These are phyloP conservation scores for Syrphus vitripennis DNA, from an alignment of 2,888 invertebrate genomes.

Conservation along the genomic window DNA sequence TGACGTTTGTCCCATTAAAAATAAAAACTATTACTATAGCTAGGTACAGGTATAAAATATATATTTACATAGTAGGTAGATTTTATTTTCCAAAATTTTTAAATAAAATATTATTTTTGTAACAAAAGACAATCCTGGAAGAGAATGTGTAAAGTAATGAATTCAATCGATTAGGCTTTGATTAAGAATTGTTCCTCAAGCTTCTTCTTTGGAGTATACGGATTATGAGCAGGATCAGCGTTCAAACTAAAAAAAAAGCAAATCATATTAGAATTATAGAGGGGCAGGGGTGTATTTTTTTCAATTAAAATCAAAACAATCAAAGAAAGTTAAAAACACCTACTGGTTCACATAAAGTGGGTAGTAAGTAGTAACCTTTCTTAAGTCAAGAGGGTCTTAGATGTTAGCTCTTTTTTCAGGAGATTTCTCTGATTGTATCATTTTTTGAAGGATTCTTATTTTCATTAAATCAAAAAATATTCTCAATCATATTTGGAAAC, in stretches of 20 bases:
- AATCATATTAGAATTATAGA: background rate
- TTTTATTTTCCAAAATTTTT: background rate
- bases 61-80: too few relatives aligned
- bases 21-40: too few relatives aligned
- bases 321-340: background rate
- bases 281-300: too few relatives aligned
- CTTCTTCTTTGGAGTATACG: constrained; percentile 89
- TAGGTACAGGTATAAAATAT: too few relatives aligned
- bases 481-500: too few relatives aligned
- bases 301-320: background rate
- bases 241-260: constrained; percentile 85
- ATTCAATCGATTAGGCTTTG: constrained; percentile 73
- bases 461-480: too few relatives aligned
- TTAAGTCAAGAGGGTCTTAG: too few relatives aligned
- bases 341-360: background rate
- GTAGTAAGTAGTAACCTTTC: too few relatives aligned
- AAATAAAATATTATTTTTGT: background rate
- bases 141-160: background rate
- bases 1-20: too few relatives aligned
- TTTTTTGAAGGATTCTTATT: too few relatives aligned
- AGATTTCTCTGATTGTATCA: too few relatives aligned
- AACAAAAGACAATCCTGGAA: background rate
- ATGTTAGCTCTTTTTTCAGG: too few relatives aligned
- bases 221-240: constrained; percentile 90
- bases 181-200: constrained; percentile 80